Percentiles rank a stretch among this genome's conserved stretches.
These are phyloP conservation scores for Oreochromis grahami DNA, from an alignment of 2,797 vertebrate species.

Conservation along the genomic window DNA sequence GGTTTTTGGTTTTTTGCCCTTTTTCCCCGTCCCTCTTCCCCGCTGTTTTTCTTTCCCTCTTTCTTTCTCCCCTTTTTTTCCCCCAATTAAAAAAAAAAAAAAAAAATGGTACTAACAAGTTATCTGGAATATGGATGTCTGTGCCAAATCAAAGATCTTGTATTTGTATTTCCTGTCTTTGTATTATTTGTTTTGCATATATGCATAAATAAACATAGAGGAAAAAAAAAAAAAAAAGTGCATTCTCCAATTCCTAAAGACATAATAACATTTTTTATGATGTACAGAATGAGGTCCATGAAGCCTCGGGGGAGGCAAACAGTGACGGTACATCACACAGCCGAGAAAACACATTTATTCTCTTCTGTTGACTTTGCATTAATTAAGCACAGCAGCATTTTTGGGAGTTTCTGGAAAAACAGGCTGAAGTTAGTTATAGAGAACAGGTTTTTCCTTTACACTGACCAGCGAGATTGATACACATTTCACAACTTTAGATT, in stretches of 20 bases:
- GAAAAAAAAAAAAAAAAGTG: no score
- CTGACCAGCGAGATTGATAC: neutral
- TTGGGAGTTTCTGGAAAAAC: neutral
- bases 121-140: no score
- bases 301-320: neutral
- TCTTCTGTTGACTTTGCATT: neutral
- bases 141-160: no score
- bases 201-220: no score
- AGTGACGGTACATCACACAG: neutral
- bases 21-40: no score
- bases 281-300: neutral
- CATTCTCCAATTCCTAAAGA: neutral
- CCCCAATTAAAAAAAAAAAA: no score
- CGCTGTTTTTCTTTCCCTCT: no score
- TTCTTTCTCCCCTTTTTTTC: no score
- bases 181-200: no score
- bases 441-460: fast-evolving
- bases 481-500: neutral
- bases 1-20: no score
- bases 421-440: fast-evolving
- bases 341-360: neutral
- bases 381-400: neutral
- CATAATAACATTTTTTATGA: neutral
- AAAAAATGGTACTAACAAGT: no score
- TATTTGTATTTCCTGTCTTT: no score